phyloP scores from a whole-genome alignment of 1,140 invertebrate species.

The Bacillus rossius region DNA sequence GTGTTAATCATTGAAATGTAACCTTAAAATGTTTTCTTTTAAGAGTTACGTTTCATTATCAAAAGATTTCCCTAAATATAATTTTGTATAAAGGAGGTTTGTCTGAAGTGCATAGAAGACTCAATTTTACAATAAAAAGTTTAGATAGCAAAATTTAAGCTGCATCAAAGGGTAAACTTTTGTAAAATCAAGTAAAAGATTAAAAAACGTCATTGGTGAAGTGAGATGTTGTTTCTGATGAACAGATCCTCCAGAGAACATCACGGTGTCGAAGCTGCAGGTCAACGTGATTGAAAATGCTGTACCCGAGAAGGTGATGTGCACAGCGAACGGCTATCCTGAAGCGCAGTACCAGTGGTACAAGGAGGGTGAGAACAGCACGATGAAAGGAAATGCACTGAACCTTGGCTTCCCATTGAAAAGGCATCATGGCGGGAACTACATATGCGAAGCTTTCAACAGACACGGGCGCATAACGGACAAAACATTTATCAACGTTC shows the following conservation, averaged over 20 bases:
- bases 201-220: too few relatives aligned
- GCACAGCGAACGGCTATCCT: slow-evolving; percentile 68
- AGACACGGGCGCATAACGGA: slow-evolving; percentile 61
- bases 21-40: too few relatives aligned
- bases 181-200: too few relatives aligned
- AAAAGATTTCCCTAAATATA: too few relatives aligned
- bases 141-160: too few relatives aligned
- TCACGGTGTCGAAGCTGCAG: slow-evolving; percentile 62
- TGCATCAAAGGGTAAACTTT: too few relatives aligned
- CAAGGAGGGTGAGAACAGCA: slow-evolving; percentile 40
- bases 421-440: slow-evolving; percentile 60
- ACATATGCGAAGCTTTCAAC: slow-evolving; percentile 71
- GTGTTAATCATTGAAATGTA: too few relatives aligned
- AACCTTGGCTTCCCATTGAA: slow-evolving; percentile 51
- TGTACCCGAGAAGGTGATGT: slow-evolving; percentile 67
- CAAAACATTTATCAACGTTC: slow-evolving; percentile 64
- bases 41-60: too few relatives aligned
- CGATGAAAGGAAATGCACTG: slow-evolving; percentile 47
- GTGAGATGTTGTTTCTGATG: not conserved
- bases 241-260: slow-evolving; percentile 80
- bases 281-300: slow-evolving; percentile 73
- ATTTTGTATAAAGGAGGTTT: too few relatives aligned
- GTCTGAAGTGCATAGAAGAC: too few relatives aligned
- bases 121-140: too few relatives aligned
- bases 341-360: slow-evolving; percentile 63